Percentiles rank a stretch among this genome's conserved stretches.
Evolutionary conservation across 2,113 vertebrate genomes (phyloP).

Genomic region (Oenanthe melanoleuca): DNA sequence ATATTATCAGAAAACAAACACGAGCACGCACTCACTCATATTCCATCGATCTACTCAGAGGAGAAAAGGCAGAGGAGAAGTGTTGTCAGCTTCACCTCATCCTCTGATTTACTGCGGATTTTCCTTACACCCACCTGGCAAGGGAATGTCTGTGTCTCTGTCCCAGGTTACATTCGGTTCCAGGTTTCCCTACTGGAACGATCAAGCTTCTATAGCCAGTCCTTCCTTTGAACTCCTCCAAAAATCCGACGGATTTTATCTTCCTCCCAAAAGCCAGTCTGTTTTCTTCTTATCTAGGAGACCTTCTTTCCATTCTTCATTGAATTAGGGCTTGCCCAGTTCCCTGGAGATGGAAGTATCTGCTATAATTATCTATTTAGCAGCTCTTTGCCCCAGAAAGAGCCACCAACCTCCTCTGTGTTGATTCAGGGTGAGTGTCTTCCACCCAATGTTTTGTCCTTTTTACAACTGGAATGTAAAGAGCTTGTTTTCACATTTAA

Average conservation of each 20-base stretch:
- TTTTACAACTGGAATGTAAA: neutral
- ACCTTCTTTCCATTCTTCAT: neutral
- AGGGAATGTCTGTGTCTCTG: neutral
- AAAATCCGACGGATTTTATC: neutral
- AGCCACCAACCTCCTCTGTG: neutral
- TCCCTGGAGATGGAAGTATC: neutral
- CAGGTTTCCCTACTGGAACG: neutral
- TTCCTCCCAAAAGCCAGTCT: neutral
- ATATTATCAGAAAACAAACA: neutral
- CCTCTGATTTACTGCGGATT: neutral
- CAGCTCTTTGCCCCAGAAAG: neutral
- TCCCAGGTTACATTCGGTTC: neutral
- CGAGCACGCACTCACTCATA: rapidly evolving
- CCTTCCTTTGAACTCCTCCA: neutral
- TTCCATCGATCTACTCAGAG: neutral
- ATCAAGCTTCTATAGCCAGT: neutral
- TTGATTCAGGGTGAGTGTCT: neutral
- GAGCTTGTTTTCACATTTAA: neutral
- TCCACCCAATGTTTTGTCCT: neutral
- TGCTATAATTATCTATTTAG: neutral
- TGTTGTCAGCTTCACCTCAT: rapidly evolving
- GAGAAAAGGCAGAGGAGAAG: neutral
- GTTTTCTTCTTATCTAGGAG: neutral
- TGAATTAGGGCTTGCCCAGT: neutral
- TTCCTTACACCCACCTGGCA: neutral